Evolutionary conservation across 2,888 invertebrate species (phyloP).

Genomic region (Eilema depressum): DNA sequence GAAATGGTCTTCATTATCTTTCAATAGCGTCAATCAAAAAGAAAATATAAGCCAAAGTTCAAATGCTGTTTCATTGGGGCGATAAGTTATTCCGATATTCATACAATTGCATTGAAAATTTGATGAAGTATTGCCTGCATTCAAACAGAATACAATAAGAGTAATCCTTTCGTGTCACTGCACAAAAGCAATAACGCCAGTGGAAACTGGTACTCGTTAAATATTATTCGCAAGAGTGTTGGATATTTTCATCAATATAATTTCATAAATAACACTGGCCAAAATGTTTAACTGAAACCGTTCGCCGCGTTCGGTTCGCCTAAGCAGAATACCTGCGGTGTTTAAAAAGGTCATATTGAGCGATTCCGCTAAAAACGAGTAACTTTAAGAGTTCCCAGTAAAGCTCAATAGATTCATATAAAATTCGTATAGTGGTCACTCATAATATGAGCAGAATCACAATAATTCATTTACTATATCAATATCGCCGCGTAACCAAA

Average conservation of each 20-base stretch:
- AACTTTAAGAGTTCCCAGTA: too few relatives aligned
- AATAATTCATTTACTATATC: too few relatives aligned
- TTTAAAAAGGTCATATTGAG: too few relatives aligned
- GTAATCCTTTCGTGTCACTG: conserved; percentile 75
- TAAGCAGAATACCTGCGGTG: too few relatives aligned
- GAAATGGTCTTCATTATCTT: not conserved
- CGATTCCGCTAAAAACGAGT: too few relatives aligned
- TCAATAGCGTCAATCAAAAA: not conserved
- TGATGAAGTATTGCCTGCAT: conserved; percentile 64
- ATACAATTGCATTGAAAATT: conserved; percentile 53
- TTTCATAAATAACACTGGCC: not conserved
- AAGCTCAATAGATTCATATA: too few relatives aligned
- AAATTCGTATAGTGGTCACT: too few relatives aligned
- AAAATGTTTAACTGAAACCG: not conserved
- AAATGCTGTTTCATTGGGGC: conserved; percentile 18
- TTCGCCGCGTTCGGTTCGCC: not conserved
- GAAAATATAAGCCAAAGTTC: not conserved
- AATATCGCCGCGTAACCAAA: too few relatives aligned
- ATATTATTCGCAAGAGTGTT: conserved; percentile 72
- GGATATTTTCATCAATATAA: conserved; percentile 53
- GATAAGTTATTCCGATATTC: conserved; percentile 30
- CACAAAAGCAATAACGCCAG: conserved; percentile 80
- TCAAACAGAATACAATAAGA: conserved; percentile 68
- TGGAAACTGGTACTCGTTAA: conserved; percentile 79
- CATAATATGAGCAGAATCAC: too few relatives aligned